Base-by-base conservation (phyloP, 2,888 invertebrate genomes). In the Tiliacea citrago region DNA sequence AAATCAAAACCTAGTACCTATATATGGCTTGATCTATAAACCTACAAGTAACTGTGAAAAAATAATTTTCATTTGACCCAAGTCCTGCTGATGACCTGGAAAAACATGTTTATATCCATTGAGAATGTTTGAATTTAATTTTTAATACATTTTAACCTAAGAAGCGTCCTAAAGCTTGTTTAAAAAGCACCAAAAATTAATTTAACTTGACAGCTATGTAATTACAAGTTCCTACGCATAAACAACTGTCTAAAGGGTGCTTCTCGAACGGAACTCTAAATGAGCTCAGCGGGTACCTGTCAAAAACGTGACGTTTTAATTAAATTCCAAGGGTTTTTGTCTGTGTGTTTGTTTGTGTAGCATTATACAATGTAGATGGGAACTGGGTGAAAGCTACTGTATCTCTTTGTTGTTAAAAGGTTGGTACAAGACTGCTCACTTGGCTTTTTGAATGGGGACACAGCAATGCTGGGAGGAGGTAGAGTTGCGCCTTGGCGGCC, bases 221-320 rank as follows among this genome's bases (percentile, higher is more conserved):
- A 80, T 80, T 77, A 76, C 49, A 55, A 55, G 61, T 51, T 51
- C 49, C 21, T 24, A 61, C 12, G 10, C 10, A 69, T 42, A n/a
- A 9, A 62, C 13, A n/a, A 42, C 12, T 68, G 47, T 55, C 13
- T 45, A 29, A 81, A 70, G 78, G 81, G 81, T 67, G 10, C 66
- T 55, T 29, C 10, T 45, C 21, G 8, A 3, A 76, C 77, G 63
- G 83, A 80, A 67, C 86, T 49, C 86, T 67, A 72, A 82, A 68
- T 74, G 71, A 76, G 42, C 76, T 47, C 86, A 71, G 80, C 83
- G 73, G 79, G 85, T 10, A 53, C 55, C 78, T 73, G 83, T 85
- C 86, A 86, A 58, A 70, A 75, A 67, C 35, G 60, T 83, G 86
- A 86, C 80, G 39, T 80, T 86, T 86, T 75, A 86, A 86, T 86